phyloP scores from a whole-genome alignment of 2,113 vertebrate species.

The Panurus biarmicus region DNA sequence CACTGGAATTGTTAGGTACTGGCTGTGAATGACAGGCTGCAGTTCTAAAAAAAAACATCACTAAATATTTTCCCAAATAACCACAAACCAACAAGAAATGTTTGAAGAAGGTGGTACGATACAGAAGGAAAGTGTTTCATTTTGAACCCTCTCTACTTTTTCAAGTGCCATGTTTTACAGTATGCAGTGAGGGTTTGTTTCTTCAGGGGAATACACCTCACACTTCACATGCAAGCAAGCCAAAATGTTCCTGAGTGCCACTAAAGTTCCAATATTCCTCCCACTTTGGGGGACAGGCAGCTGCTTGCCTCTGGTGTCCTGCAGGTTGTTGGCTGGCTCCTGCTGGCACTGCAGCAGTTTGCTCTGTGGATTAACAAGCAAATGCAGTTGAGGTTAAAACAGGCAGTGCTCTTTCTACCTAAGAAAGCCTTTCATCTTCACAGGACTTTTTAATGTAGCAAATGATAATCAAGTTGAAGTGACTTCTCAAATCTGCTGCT shows the following conservation, averaged over 20 bases:
- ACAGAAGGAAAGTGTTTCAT: not conserved
- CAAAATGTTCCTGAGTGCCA: not conserved
- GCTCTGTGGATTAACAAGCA: not conserved
- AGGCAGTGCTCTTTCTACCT: not conserved
- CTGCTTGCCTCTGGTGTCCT: not conserved
- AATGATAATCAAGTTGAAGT: not conserved
- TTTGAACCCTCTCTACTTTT: not conserved
- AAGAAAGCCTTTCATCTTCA: not conserved
- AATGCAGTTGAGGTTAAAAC: not conserved
- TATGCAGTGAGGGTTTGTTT: not conserved
- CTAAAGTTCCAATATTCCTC: not conserved
- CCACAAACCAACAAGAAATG: not conserved
- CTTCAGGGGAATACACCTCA: not conserved
- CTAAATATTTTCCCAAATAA: not conserved
- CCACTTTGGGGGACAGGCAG: not conserved
- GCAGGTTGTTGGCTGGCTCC: not conserved
- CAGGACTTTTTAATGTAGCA: not conserved
- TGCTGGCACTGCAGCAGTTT: not conserved
- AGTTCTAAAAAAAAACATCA: not conserved
- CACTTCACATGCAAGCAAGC: not conserved
- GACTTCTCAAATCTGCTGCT: not conserved
- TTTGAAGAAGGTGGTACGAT: not conserved
- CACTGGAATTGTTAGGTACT: not conserved
- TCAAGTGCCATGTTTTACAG: not conserved
- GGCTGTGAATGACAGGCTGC: not conserved